Percentiles rank a stretch among this genome's conserved stretches.
These are phyloP conservation scores for Folsomia manolachei DNA, from an alignment of 2,888 invertebrate genomes.

Conservation along the genomic window DNA sequence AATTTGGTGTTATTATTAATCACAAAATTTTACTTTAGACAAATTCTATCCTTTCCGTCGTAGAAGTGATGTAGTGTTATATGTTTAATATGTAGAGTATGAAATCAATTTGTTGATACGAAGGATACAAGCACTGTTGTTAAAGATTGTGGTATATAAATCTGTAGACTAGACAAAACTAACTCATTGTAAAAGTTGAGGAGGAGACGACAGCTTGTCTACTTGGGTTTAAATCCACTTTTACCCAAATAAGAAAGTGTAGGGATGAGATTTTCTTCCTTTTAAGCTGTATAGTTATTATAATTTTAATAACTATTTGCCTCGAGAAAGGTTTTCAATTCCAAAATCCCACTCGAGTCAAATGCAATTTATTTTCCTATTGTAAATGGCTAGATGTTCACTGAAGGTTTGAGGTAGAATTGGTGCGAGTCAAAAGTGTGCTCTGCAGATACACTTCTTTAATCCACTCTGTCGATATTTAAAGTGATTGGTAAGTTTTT, in stretches of 20 bases:
- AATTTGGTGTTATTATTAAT: too few relatives aligned
- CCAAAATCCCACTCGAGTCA: slow-evolving; percentile 7
- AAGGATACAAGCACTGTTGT: too few relatives aligned
- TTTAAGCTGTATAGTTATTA: slow-evolving; percentile 37
- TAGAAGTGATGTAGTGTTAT: too few relatives aligned
- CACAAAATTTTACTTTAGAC: too few relatives aligned
- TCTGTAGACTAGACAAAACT: neutral
- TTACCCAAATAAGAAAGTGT: slow-evolving; percentile 11
- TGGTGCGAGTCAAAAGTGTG: neutral
- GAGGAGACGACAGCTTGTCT: slow-evolving; percentile 12
- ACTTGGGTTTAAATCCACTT: neutral
- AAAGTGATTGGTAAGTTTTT: too few relatives aligned
- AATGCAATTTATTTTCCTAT: slow-evolving; percentile 20
- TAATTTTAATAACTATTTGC: slow-evolving; percentile 38
- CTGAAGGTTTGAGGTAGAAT: neutral
- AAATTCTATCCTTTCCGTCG: too few relatives aligned
- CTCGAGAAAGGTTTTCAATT: slow-evolving; percentile 39
- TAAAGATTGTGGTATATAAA: too few relatives aligned
- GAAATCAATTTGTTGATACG: too few relatives aligned
- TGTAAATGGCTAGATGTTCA: neutral
- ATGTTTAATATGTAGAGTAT: too few relatives aligned
- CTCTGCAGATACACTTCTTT: too few relatives aligned
- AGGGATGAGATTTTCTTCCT: slow-evolving; percentile 23
- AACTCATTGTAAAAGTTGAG: neutral
- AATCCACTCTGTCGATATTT: too few relatives aligned